Base-by-base conservation (phyloP, 2,888 invertebrate genomes). In the Toxonevra muliebris region DNA sequence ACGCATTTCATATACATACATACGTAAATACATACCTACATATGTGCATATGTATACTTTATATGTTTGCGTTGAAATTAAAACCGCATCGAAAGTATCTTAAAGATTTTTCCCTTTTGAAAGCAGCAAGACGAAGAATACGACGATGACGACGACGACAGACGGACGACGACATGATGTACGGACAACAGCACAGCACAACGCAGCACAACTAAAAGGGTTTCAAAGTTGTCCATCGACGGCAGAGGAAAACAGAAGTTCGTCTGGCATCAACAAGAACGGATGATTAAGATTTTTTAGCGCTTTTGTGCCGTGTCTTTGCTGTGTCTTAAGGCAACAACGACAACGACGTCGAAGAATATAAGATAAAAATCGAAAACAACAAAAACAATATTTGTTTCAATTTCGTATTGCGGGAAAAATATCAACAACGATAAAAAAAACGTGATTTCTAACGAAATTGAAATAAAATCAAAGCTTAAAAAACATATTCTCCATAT, bases 221-320 rank as follows among this genome's bases (percentile, higher is more conserved):
- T 80, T 77, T 76, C 73, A 71, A 74, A 70, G 75, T 65, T 73
- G 78, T 75, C 76, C 79, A 77, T 64, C 66, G 69, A 68, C 70
- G 71, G 73, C 71, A 66, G 64, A 65, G 75, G 73, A 75, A 73
- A 79, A 77, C 85, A 85, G 84, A 85, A 84, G 80, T 81, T 82
- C 79, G 80, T 81, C 80, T 83, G 82, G 79, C 81, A 80, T 84
- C 85, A 81, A 76, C 76, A 79, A 80, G 81, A 83, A 77, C 81
- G 82, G 83, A 79, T 80, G 80, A 71, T 70, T 9, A 64, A 54
- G 43, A 50, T 30, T 15, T 42, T 53, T 52, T n/a, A 40, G 48
- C 45, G 19, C 43, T 48, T 30, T 30, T 30, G 30, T 30, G 30
- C 30, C 30, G 30, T 30, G 30, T 30, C 30, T 30, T 48, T n/a